Percentiles rank a stretch among this genome's conserved stretches.
phyloP scores from a whole-genome alignment of 2,888 invertebrate species.

The Mesodorylaimus sp. region DNA sequence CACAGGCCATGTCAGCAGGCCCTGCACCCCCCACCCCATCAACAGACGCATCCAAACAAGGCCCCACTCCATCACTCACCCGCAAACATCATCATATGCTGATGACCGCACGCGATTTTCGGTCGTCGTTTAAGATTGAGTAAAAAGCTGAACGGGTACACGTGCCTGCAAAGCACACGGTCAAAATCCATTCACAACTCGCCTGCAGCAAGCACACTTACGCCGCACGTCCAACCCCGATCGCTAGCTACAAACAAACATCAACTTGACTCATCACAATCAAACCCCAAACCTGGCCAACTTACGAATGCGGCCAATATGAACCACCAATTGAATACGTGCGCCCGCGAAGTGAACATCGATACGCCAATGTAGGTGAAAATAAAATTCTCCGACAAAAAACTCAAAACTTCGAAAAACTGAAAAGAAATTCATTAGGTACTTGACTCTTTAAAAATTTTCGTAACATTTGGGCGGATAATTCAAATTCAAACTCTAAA shows the following conservation, averaged over 20 bases:
- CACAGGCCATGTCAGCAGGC: too few relatives aligned
- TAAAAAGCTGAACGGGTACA: slow-evolving; percentile 79
- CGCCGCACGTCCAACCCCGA: slow-evolving; percentile 69
- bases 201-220: too few relatives aligned
- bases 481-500: too few relatives aligned
- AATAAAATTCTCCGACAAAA: slow-evolving; percentile 90
- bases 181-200: too few relatives aligned
- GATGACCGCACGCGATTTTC: slow-evolving; percentile 77
- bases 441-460: too few relatives aligned
- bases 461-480: too few relatives aligned
- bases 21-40: too few relatives aligned
- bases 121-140: slow-evolving; percentile 76
- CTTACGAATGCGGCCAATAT: slow-evolving; percentile 79
- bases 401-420: slow-evolving; percentile 78
- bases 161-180: too few relatives aligned
- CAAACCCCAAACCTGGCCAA: too few relatives aligned
- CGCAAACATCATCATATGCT: slow-evolving; percentile 91
- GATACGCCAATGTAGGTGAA: slow-evolving; percentile 96
- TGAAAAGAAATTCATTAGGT: slow-evolving; percentile 18
- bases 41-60: neutral
- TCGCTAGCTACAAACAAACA: slow-evolving; percentile 64
- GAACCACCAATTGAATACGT: slow-evolving; percentile 76
- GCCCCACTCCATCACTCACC: slow-evolving; percentile 39
- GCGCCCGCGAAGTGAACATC: slow-evolving; percentile 90
- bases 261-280: too few relatives aligned